These are phyloP conservation scores for Synanceia verrucosa DNA, from an alignment of 2,797 vertebrate genomes.

Conservation along the genomic window DNA sequence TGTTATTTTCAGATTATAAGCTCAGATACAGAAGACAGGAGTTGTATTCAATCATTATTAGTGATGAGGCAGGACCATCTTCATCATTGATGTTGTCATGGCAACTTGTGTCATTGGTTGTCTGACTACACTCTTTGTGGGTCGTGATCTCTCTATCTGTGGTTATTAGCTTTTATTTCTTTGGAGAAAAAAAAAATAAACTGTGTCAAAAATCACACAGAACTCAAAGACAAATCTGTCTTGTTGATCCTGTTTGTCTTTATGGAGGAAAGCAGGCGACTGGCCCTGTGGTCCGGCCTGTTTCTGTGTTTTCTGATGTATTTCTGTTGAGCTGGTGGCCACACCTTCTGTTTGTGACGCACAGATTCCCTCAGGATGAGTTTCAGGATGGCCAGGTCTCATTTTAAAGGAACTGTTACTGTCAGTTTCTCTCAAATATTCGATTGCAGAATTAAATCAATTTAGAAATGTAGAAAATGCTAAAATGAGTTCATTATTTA, in stretches of 20 bases:
- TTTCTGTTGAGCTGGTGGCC: neutral
- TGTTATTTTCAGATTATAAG: no score
- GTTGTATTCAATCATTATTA: no score
- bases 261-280: neutral
- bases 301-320: no score
- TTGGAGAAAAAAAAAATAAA: no score
- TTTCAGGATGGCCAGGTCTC: neutral
- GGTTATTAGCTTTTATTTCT: no score
- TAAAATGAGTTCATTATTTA: neutral
- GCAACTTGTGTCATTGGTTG: no score
- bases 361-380: neutral
- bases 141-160: neutral
- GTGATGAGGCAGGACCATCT: no score
- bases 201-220: neutral
- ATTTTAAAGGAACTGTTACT: neutral
- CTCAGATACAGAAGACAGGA: no score
- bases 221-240: neutral
- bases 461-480: neutral
- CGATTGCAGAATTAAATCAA: neutral
- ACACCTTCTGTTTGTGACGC: slow-evolving; percentile 8
- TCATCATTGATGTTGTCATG: no score
- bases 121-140: no score
- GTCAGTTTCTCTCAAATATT: neutral
- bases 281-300: neutral
- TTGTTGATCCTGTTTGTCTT: neutral